A percentile compares a stretch with the other conserved stretches of the same genome.
These are phyloP conservation scores for Caerostris extrusa DNA, from an alignment of 1,140 invertebrate genomes.

Conservation along the genomic window DNA sequence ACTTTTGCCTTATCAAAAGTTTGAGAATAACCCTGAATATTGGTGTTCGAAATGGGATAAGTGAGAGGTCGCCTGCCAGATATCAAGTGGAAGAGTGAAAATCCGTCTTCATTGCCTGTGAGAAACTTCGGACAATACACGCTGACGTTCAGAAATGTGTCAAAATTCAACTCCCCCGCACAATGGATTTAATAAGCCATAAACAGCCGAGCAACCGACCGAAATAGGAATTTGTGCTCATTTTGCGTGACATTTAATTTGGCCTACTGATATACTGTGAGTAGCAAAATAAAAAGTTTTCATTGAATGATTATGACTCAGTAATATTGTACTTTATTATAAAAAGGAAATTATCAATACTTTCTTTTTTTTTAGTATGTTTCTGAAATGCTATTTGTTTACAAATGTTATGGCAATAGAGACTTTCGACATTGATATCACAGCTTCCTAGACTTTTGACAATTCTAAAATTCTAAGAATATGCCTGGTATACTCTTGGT, in stretches of 20 bases:
- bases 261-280: too few relatives aligned
- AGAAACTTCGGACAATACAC: slow-evolving; percentile 44
- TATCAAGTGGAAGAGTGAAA: slow-evolving; percentile 51
- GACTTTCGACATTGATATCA: too few relatives aligned
- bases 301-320: too few relatives aligned
- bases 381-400: too few relatives aligned
- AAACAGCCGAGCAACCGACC: neutral
- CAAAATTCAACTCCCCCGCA: slow-evolving; percentile 9
- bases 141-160: slow-evolving; percentile 18
- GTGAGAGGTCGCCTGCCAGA: slow-evolving; percentile 33
- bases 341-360: too few relatives aligned
- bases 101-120: slow-evolving; percentile 44
- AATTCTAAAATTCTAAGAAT: too few relatives aligned
- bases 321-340: too few relatives aligned
- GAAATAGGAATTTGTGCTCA: neutral
- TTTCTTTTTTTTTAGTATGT: too few relatives aligned
- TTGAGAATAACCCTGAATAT: slow-evolving; percentile 53
- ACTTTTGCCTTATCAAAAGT: slow-evolving; percentile 55
- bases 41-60: slow-evolving; percentile 62
- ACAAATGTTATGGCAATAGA: too few relatives aligned
- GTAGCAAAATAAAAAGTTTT: too few relatives aligned
- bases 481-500: too few relatives aligned
- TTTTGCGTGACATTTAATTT: neutral
- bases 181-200: neutral
- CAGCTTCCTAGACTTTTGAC: too few relatives aligned